Evolutionary conservation across 2,113 vertebrate genomes (phyloP), one percentile per base, ranked within the genome.

Genomic region (Neolamprologus caudopunctatus): DNA sequence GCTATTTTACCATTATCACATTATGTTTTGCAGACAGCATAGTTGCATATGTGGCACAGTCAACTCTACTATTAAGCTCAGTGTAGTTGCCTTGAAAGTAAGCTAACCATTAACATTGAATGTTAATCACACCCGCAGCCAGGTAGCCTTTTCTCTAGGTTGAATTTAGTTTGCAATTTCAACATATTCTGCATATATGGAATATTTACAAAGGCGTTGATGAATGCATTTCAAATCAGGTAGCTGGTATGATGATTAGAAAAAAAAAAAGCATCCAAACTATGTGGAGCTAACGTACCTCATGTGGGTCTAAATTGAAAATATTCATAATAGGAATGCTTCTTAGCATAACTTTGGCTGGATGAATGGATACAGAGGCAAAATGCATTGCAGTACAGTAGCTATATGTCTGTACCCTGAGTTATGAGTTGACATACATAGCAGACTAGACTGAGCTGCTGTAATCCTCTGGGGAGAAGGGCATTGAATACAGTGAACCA

Each of bases 101-200:
- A 96, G 86, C 91, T 91, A 93, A 92, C 86, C 87, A 94, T 96
- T 95, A 94, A 89, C 94, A 94, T 94, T 93, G 91, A 87, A 95
- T 93, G 92, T 96, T 91, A 96, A 96, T 96, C 91, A 95, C 75
- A 92, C 93, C 82, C 91, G 91, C 87, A 93, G 88, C 90, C 92
- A 91, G 81, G 47, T 63, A 54, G 33, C 73, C 54, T 63, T 42
- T 73, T 61, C 14, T 92, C 91, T 79, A 16, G 21, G 58, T 57
- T 28, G 33, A 68, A 45, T 86, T 19, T 57, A 75, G 28, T 51
- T 58, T 86, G 10, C 8, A 81, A 81, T 85, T 84, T 71, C 86
- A 85, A 51, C 66, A 81, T 92, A 87, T 93, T 93, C 88, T 90
- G 83, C 86, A 85, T 87, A 63, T 83, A 86, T 84, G 85, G 45